Evolutionary conservation across 92 coral and sea anemone genomes (phyloP).

Genomic region (Diadumene lineata): DNA sequence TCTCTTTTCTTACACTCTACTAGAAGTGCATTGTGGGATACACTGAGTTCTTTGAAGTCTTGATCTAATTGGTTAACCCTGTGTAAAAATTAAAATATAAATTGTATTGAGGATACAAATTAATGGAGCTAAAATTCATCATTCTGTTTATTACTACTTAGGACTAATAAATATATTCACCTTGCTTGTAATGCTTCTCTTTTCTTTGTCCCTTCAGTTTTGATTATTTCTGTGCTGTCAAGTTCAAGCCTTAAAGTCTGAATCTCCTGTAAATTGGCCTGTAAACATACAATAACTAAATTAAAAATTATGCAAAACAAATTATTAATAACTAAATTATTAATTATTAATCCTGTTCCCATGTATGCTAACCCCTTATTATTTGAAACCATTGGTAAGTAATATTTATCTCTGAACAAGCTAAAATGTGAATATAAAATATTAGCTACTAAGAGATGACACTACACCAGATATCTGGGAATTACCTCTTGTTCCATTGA

Average conservation of each 20-base stretch:
- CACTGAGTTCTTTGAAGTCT: slow-evolving; percentile 47
- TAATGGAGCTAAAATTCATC: background rate
- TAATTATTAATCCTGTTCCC: too few relatives aligned
- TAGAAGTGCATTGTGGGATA: slow-evolving; percentile 54
- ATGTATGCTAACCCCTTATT: too few relatives aligned
- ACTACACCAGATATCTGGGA: background rate
- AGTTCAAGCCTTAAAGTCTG: slow-evolving; percentile 46
- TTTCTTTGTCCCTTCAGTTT: slow-evolving; percentile 51
- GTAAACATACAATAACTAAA: too few relatives aligned
- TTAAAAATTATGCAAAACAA: too few relatives aligned
- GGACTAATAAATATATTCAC: too few relatives aligned
- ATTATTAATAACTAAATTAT: too few relatives aligned
- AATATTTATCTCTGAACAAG: too few relatives aligned
- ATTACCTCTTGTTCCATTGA: slow-evolving; percentile 53
- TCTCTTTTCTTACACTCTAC: slow-evolving; percentile 58
- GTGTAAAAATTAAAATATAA: background rate
- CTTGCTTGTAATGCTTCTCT: slow-evolving; percentile 44
- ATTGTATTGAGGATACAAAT: background rate
- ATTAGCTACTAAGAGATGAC: too few relatives aligned
- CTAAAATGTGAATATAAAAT: too few relatives aligned
- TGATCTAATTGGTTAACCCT: slow-evolving; percentile 70
- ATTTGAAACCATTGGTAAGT: too few relatives aligned
- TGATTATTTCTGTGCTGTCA: slow-evolving; percentile 31
- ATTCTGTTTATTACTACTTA: too few relatives aligned
- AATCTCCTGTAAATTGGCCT: slow-evolving; percentile 64